Percentiles rank a stretch among this genome's conserved stretches.
phyloP scores from a whole-genome alignment of 2,113 vertebrate genomes.

The Crotalus viridis region DNA sequence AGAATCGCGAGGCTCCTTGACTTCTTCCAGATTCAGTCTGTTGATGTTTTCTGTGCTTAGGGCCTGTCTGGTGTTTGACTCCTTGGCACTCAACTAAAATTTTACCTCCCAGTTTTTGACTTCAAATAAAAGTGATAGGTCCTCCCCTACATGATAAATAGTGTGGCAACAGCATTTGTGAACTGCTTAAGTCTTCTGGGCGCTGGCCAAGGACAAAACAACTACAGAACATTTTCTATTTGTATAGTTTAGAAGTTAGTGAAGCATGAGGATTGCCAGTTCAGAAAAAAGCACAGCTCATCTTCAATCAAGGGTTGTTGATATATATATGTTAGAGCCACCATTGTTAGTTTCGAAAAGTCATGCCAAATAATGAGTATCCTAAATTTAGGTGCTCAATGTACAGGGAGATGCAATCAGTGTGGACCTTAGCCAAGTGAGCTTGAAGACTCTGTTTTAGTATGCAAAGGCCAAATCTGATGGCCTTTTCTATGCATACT shows the following conservation, averaged over 20 bases:
- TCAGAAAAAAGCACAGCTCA: neutral
- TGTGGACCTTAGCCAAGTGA: neutral
- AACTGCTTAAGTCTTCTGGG: neutral
- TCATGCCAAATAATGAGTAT: too few species aligned
- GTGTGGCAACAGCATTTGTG: neutral
- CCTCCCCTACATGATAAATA: neutral
- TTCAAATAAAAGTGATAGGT: neutral
- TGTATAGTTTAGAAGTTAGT: neutral
- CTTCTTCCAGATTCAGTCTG: neutral
- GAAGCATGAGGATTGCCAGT: neutral
- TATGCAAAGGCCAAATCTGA: neutral
- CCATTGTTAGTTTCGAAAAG: too few species aligned
- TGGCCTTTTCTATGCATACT: neutral
- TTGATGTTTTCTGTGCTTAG: neutral
- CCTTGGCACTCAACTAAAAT: neutral
- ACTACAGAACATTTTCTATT: neutral
- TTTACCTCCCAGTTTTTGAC: neutral
- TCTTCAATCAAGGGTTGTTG: neutral
- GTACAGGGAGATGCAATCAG: neutral
- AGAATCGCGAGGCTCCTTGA: neutral
- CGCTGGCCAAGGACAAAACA: neutral
- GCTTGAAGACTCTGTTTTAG: neutral
- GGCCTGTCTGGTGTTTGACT: neutral
- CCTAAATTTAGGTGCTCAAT: neutral
- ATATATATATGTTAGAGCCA: neutral